A percentile compares a stretch with the other conserved stretches of the same genome.
Evolutionary conservation across 2,797 vertebrate species (phyloP).

Genomic region (Notolabrus celidotus): DNA sequence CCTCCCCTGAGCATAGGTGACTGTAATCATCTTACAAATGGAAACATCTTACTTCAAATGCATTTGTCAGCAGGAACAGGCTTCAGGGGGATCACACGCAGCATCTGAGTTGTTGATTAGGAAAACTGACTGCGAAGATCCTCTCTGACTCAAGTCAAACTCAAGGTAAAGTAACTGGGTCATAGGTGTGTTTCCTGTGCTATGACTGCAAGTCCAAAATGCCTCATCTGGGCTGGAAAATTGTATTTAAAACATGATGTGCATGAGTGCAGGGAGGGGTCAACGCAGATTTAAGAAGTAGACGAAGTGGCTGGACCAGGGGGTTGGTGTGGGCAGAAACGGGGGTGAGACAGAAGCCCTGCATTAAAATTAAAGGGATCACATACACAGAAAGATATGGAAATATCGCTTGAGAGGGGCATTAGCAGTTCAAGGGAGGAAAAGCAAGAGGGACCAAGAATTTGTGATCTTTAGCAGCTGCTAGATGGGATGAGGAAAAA

Average conservation of each 20-base stretch:
- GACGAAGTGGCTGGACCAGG: constrained; percentile 40
- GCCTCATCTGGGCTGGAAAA: constrained; percentile 29
- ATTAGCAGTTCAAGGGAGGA: constrained; percentile 58
- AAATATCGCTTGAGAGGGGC: constrained; percentile 44
- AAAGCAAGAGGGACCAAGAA: constrained; percentile 43
- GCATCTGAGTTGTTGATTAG: constrained; percentile 40
- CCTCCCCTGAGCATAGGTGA: constrained; percentile 51
- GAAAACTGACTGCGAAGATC: constrained; percentile 32
- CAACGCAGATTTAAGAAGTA: constrained; percentile 57
- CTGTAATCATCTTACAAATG: constrained; percentile 63
- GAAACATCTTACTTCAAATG: constrained; percentile 56
- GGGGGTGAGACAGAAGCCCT: constrained; percentile 51
- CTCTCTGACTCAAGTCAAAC: constrained; percentile 21
- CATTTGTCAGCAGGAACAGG: constrained; percentile 41
- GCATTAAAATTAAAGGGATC: constrained; percentile 50
- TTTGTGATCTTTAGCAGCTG: constrained; percentile 49
- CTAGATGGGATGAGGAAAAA: constrained; percentile 41
- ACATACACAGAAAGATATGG: constrained; percentile 32
- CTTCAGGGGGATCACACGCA: constrained; percentile 35
- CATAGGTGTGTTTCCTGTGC: constrained; percentile 12
- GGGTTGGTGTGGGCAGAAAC: constrained; percentile 23
- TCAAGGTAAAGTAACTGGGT: constrained; percentile 39
- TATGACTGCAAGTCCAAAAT: constrained; percentile 24
- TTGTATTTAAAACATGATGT: constrained; percentile 46
- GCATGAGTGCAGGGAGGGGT: constrained; percentile 35